Evolutionary conservation across 2,113 vertebrate genomes (phyloP).

Genomic region (Murina feae): DNA sequence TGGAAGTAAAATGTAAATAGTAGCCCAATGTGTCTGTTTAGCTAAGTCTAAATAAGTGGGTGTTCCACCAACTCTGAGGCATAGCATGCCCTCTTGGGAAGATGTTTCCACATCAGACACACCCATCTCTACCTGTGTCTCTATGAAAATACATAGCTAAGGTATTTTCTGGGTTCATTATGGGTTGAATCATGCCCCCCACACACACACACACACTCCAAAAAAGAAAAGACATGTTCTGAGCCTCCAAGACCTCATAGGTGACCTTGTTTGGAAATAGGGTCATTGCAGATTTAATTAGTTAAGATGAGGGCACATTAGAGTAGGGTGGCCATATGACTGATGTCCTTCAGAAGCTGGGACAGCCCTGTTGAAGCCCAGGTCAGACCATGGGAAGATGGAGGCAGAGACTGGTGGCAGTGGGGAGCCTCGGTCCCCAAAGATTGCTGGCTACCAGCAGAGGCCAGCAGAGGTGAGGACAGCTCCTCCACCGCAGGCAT

Average conservation of each 20-base stretch:
- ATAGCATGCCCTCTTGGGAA: fast-evolving
- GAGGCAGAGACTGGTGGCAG: background rate
- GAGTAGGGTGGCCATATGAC: background rate
- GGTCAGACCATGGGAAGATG: background rate
- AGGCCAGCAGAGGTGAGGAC: background rate
- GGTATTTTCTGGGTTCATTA: background rate
- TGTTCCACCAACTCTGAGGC: background rate
- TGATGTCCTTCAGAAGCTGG: background rate
- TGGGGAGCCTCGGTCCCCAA: background rate
- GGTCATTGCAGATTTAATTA: background rate
- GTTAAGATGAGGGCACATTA: background rate
- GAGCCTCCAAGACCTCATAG: background rate
- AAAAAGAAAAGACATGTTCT: background rate
- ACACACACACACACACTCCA: no score
- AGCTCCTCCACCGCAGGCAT: fast-evolving
- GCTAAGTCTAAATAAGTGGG: background rate
- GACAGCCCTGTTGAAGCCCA: fast-evolving
- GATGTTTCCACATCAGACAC: background rate
- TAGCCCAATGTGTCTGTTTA: background rate
- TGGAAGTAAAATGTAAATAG: background rate
- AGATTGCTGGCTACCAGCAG: background rate
- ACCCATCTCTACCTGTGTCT: background rate
- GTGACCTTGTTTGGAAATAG: background rate
- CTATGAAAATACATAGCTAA: background rate
- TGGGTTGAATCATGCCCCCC: background rate